phyloP scores from a whole-genome alignment of 2,888 invertebrate genomes.

The Scaptomyza caliginosa region DNA sequence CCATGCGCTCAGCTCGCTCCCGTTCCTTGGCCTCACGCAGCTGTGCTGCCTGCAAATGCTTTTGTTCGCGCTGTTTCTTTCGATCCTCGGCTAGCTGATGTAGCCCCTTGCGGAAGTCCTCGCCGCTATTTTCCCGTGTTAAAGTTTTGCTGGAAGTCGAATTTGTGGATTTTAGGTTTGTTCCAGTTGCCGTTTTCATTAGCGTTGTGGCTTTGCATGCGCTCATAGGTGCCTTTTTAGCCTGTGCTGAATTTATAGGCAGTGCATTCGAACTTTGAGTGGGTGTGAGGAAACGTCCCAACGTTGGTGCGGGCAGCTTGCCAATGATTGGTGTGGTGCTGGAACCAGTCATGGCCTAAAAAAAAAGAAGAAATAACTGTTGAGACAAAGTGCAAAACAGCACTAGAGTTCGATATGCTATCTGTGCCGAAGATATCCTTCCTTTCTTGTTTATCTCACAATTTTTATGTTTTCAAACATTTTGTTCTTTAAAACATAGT shows the following conservation, averaged over 20 bases:
- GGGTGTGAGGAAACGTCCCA: slow-evolving; percentile 82
- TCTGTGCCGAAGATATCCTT: no score
- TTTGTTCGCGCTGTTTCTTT: slow-evolving; percentile 82
- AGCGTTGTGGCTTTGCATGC: slow-evolving; percentile 77
- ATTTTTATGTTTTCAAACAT: no score
- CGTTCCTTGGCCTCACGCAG: slow-evolving; percentile 83
- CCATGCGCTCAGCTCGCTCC: slow-evolving; percentile 81
- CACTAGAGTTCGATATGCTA: no score
- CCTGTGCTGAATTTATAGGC: slow-evolving; percentile 50
- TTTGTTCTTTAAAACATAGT: no score
- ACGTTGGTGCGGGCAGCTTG: slow-evolving; percentile 64
- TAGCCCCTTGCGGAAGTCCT: slow-evolving; percentile 81
- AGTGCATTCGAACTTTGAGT: slow-evolving; percentile 71
- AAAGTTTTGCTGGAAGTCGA: slow-evolving; percentile 68
- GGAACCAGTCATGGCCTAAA: slow-evolving; percentile 26
- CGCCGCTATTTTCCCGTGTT: slow-evolving; percentile 81
- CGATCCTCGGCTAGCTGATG: slow-evolving; percentile 81
- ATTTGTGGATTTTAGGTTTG: slow-evolving; percentile 61
- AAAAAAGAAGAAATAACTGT: background rate
- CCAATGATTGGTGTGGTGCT: slow-evolving; percentile 78
- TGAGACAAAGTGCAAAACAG: background rate
- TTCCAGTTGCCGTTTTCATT: slow-evolving; percentile 63
- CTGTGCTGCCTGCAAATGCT: slow-evolving; percentile 81
- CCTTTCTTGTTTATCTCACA: no score
- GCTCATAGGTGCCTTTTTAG: slow-evolving; percentile 80